Evolutionary conservation across 2,113 vertebrate genomes (phyloP).

Genomic region (Conger conger): DNA sequence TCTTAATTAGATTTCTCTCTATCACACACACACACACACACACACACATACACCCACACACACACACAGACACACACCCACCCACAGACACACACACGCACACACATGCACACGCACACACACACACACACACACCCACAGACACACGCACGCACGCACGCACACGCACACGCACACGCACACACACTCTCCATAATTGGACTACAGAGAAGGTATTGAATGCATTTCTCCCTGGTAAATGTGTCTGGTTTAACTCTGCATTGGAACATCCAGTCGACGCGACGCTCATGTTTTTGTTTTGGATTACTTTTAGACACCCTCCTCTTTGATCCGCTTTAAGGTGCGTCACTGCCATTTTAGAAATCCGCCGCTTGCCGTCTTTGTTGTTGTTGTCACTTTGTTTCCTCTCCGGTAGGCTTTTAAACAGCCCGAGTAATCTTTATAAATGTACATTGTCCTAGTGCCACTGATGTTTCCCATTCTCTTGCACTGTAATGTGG

Average conservation of each 20-base stretch:
- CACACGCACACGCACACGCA: slow-evolving; percentile 17
- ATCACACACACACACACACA: slow-evolving; percentile 10
- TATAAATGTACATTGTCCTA: slow-evolving; percentile 39
- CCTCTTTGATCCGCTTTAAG: slow-evolving; percentile 36
- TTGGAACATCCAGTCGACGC: slow-evolving; percentile 19
- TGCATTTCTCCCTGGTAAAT: slow-evolving; percentile 39
- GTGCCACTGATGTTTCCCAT: slow-evolving; percentile 35
- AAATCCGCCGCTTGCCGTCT: slow-evolving; percentile 40
- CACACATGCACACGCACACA: slow-evolving; percentile 18
- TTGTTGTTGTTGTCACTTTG: slow-evolving; percentile 40
- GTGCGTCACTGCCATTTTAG: slow-evolving; percentile 34
- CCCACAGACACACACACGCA: no score
- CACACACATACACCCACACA: slow-evolving; percentile 2
- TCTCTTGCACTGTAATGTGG: slow-evolving; percentile 34
- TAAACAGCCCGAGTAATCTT: slow-evolving; percentile 44
- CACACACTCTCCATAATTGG: slow-evolving; percentile 35
- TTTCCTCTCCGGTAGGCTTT: slow-evolving; percentile 18
- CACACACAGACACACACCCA: no score
- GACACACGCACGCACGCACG: neutral
- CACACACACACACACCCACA: slow-evolving; percentile 4
- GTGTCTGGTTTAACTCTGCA: slow-evolving; percentile 37
- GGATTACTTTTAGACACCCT: slow-evolving; percentile 33
- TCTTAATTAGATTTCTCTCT: slow-evolving; percentile 46
- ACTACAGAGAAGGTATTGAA: slow-evolving; percentile 39
- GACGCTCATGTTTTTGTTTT: slow-evolving; percentile 43